Evolutionary conservation across 2,797 vertebrate genomes (phyloP).

Genomic region (Scarus forsteni): DNA sequence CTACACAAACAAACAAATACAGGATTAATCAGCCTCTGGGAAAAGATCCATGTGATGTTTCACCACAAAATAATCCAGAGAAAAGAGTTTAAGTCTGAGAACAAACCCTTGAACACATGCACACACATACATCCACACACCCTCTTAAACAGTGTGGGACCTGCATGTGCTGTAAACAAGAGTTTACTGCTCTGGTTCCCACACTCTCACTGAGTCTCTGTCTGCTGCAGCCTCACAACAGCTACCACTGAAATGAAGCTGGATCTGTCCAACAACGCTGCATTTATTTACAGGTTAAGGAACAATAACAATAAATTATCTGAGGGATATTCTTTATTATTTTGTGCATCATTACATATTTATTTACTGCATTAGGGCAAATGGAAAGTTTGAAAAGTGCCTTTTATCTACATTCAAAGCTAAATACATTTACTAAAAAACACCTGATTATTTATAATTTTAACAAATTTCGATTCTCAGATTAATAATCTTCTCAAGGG

Average conservation of each 20-base stretch:
- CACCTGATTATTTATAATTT: too few relatives aligned
- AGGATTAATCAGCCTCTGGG: conserved; percentile 5
- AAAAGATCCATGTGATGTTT: conserved; percentile 22
- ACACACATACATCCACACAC: conserved; percentile 6
- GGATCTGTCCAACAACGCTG: not conserved
- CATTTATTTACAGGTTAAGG: not conserved
- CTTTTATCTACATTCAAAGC: too few relatives aligned
- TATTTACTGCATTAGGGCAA: too few relatives aligned
- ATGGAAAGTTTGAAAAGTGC: too few relatives aligned
- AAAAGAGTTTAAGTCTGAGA: conserved; percentile 9
- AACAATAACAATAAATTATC: too few relatives aligned
- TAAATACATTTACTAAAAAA: too few relatives aligned
- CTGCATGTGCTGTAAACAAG: conserved; percentile 15
- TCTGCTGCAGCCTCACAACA: conserved; percentile 1
- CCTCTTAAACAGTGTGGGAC: conserved; percentile 8
- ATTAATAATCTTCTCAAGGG: too few relatives aligned
- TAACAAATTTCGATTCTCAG: too few relatives aligned
- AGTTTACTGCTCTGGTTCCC: conserved; percentile 21
- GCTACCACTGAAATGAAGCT: not conserved
- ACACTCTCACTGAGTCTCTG: conserved; percentile 9
- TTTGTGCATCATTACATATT: too few relatives aligned
- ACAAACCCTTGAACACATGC: not conserved
- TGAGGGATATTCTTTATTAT: too few relatives aligned
- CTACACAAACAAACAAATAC: too few relatives aligned
- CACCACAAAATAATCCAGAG: conserved; percentile 16